Conservation (phyloP, 2,113 vertebrate genomes). For the Antigone vipio region DNA sequence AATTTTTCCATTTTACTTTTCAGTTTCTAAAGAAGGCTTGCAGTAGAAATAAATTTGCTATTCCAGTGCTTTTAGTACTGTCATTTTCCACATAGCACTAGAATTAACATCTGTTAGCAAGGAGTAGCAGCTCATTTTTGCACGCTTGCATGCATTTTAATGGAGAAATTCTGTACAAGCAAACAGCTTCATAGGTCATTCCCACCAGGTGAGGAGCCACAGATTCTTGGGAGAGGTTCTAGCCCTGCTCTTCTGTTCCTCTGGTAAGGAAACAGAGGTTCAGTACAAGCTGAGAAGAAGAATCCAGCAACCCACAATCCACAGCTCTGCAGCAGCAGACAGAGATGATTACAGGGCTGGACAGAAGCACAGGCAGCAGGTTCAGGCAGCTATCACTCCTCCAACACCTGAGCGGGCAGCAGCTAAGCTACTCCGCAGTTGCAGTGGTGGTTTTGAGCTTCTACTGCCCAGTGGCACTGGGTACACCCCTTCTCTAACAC, state of each 20-base stretch:
- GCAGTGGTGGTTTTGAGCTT: not conserved
- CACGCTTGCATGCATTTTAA: not conserved
- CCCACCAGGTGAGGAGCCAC: not conserved
- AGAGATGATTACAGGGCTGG: not conserved
- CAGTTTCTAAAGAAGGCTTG: not conserved
- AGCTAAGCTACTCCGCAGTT: not conserved
- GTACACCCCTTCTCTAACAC: not conserved
- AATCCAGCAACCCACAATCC: not conserved
- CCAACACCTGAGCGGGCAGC: not conserved
- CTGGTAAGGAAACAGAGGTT: not conserved
- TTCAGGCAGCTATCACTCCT: not conserved
- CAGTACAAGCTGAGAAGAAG: not conserved
- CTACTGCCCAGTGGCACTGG: not conserved
- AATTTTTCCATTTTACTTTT: not conserved
- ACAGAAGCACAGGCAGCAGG: not conserved
- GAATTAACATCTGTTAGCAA: not conserved
- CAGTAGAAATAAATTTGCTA: not conserved
- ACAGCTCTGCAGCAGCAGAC: not conserved
- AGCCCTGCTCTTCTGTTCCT: not conserved
- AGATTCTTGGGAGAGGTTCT: not conserved
- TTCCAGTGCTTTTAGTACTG: not conserved
- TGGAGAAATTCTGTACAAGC: not conserved
- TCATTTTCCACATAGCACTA: not conserved
- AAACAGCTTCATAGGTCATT: not conserved
- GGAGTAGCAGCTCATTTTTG: not conserved